Base-by-base conservation (phyloP, 2,888 invertebrate genomes). In the Zygogramma bicolorata region DNA sequence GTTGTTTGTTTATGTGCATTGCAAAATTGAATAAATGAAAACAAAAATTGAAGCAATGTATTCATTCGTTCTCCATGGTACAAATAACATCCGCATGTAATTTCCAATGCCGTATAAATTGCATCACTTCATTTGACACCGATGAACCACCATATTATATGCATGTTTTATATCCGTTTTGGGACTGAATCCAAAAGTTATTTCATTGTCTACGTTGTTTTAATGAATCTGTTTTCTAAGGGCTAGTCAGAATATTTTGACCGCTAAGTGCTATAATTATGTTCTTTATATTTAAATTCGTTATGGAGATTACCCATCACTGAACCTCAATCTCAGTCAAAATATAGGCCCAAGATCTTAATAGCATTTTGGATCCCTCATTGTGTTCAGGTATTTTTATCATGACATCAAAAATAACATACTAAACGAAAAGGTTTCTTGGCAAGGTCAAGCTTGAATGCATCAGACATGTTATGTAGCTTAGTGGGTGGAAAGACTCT, bases 311-410 rank as follows among this genome's bases (percentile, higher is more conserved):
- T 53, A n/a, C 25, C 10, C 53, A 53, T 53, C 53, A 53, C n/a
- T 25, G 25, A 25, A 25, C 27, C 27, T 27, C 25, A 25, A 53
- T 53, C 27, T 53, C 53, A 22, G 53, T 53, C 53, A 25, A 25
- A 53, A 53, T 25, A 53, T 1, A 15, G 53, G 15, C 25, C 53
- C 25, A 27, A 25, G 53, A 27, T 5, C 53, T 13, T 53, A 53
- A 53, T 53, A 53, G 53, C 53, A 53, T 53, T 53, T 53, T 53
- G 53, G 53, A 7, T 53, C 25, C 53, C 2, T 53, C n/a, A 27
- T 53, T 53, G 53, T 53, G 53, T 53, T 53, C 53, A 53, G 53
- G 53, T 53, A 53, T 53, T 53, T 53, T 53, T 53, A 53, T 53
- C 53, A 25, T 53, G 53, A n/a, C 53, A 53, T 53, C 53, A 53